Evolutionary conservation across 2,113 vertebrate species (phyloP), one percentile per base, ranked within the genome.

Genomic region (Montifringilla adamsi): DNA sequence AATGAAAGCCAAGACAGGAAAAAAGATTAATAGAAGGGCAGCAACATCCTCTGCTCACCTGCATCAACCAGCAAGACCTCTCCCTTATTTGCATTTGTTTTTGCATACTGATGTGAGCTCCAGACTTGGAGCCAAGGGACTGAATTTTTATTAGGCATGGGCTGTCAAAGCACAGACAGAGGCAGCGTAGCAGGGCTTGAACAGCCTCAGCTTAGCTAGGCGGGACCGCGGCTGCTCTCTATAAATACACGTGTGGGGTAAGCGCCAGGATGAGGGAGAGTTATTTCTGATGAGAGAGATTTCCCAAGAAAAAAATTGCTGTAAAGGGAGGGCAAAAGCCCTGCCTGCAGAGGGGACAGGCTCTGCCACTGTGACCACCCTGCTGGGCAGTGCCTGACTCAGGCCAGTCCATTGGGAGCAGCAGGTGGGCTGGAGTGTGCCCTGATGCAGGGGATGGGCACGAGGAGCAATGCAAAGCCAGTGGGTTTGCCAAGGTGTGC

Each of bases 381-480:
- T 39, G 19, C 28, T 0, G 1, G 46, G 11, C 9, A 0, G 2
- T 13, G 23, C 13, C 21, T 21, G 68, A 9, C 70, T 62, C 7
- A 0, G 11, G 18, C 3, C 4, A 1, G 15, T 7, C 53, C 63
- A 2, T 11, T 0, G 0, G 41, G 53, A 79, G 37, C 49, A 68
- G 66, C 43, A 17, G 41, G 14, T 0, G 2, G 27, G 44, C 39
- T 41, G 74, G 14, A 7, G 4, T 0, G 2, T 22, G 64, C 26
- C 0, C 0, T 1, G 16, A 7, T 50, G 33, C 35, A 43, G 35
- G 35, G 20, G 7, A 43, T 0, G 8, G 47, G 66, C 3, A 4
- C 7, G 16, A 68, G 35, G 11, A 89, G 39, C 1, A 0, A 14
- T n/a, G n/a, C 1, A 1, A 84, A 74, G 46, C 10, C 73, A 1